A percentile compares a stretch with the other conserved stretches of the same genome.
Conservation (phyloP, 2,113 vertebrate genomes). For the Osmerus eperlanus region DNA sequence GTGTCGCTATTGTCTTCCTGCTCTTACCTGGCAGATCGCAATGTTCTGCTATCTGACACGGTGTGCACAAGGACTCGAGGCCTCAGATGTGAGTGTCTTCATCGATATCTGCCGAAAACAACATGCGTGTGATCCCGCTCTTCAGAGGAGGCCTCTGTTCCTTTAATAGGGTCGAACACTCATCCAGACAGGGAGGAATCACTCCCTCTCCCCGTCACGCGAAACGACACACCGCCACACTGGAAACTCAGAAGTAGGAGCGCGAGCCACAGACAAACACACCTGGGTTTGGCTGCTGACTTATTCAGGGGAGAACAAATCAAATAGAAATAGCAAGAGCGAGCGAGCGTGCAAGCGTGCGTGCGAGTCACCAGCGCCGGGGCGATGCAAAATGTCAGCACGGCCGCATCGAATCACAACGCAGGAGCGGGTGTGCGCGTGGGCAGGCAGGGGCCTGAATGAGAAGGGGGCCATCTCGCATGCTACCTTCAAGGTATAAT, state of each 20-base stretch:
- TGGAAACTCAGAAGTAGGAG: neutral
- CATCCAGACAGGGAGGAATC: neutral
- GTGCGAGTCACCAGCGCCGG: slow-evolving; percentile 31
- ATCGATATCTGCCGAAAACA: too few species aligned
- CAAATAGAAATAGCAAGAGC: slow-evolving; percentile 19
- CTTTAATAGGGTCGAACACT: neutral
- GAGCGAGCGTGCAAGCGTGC: slow-evolving; percentile 15
- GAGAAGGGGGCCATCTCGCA: slow-evolving; percentile 73
- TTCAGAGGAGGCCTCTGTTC: neutral
- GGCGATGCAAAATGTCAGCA: slow-evolving; percentile 53
- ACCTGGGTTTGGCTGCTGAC: slow-evolving; percentile 8
- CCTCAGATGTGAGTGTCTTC: too few species aligned
- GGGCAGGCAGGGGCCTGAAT: slow-evolving; percentile 66
- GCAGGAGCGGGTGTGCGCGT: slow-evolving; percentile 61
- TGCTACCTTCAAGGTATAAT: slow-evolving; percentile 87
- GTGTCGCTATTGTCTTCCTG: too few species aligned
- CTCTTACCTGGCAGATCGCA: too few species aligned
- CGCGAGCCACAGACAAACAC: neutral
- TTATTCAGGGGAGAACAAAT: slow-evolving; percentile 20
- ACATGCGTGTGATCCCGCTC: too few species aligned
- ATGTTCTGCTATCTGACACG: too few species aligned
- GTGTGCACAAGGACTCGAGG: too few species aligned
- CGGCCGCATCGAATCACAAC: slow-evolving; percentile 39
- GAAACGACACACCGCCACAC: neutral
- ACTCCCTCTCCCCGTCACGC: neutral